Conservation (phyloP, 2,113 vertebrate species). For the Terrapene triunguis region DNA sequence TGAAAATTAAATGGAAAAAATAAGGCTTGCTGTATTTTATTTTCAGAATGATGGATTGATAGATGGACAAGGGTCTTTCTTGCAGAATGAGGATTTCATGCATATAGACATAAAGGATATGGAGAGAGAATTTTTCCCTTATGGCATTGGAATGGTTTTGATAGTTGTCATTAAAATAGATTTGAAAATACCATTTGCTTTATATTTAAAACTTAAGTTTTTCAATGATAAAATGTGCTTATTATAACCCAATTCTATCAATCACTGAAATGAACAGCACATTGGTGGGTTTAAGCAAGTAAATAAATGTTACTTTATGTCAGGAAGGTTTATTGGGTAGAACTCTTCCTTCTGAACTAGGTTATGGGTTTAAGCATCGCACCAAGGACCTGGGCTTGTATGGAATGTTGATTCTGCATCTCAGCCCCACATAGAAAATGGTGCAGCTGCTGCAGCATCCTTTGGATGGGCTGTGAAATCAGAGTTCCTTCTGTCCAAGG, state of each 20-base stretch:
- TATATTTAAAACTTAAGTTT: conserved; percentile 78
- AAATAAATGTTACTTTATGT: conserved; percentile 72
- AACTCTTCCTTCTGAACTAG: conserved; percentile 50
- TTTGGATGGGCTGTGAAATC: neutral
- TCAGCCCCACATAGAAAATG: neutral
- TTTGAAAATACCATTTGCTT: conserved; percentile 78
- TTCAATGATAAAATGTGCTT: conserved; percentile 78
- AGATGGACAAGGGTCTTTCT: conserved; percentile 66
- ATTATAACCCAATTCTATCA: conserved; percentile 78
- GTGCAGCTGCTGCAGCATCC: neutral
- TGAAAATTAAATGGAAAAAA: conserved; percentile 76
- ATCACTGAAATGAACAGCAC: conserved; percentile 72
- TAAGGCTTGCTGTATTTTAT: conserved; percentile 72
- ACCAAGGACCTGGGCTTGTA: neutral
- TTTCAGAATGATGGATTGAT: conserved; percentile 74
- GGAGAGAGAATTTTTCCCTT: conserved; percentile 75
- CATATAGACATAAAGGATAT: conserved; percentile 72
- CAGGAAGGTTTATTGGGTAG: conserved; percentile 59
- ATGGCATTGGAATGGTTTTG: conserved; percentile 74
- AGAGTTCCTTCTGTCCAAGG: neutral
- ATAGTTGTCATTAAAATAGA: conserved; percentile 76
- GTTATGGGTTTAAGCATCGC: conserved; percentile 17
- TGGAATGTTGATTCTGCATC: neutral
- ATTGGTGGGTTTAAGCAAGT: conserved; percentile 73
- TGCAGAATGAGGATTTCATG: conserved; percentile 73